A percentile compares a stretch with the other conserved stretches of the same genome.
Evolutionary conservation across 2,888 invertebrate genomes (phyloP).

Genomic region (Tridacna crocea): DNA sequence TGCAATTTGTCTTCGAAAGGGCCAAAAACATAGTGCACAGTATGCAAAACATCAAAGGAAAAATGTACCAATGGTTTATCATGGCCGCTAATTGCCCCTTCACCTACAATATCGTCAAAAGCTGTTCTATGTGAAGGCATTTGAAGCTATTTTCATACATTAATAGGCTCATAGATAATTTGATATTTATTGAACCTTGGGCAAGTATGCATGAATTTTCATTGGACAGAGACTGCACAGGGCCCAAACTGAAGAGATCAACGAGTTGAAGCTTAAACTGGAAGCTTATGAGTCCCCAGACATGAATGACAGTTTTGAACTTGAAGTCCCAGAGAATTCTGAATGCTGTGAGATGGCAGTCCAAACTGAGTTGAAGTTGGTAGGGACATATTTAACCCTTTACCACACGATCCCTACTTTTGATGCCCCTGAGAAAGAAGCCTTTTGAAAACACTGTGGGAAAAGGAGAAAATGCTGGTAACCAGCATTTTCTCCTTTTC

Average conservation of each 20-base stretch:
- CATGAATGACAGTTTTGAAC: constrained; percentile 41
- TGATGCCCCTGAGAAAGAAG: too few species aligned
- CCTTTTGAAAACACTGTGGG: too few species aligned
- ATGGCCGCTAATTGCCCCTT: too few species aligned
- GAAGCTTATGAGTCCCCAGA: constrained; percentile 11
- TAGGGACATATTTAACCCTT: neutral
- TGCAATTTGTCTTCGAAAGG: too few species aligned
- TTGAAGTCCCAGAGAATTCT: neutral
- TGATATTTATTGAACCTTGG: neutral
- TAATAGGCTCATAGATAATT: neutral
- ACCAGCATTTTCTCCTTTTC: too few species aligned
- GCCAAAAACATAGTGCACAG: too few species aligned
- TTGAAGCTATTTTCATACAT: neutral
- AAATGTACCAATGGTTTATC: too few species aligned
- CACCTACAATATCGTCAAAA: too few species aligned
- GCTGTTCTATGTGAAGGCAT: too few species aligned
- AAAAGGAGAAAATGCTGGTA: too few species aligned
- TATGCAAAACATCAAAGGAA: too few species aligned
- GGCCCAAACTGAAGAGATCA: neutral
- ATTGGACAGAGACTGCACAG: constrained; percentile 8
- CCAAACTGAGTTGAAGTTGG: neutral
- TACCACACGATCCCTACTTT: too few species aligned
- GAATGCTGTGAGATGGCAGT: constrained; percentile 3
- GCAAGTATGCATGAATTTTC: neutral
- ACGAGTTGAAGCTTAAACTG: neutral